Evolutionary conservation across 1,140 invertebrate genomes (phyloP), one percentile per base, ranked within the genome.

Genomic region (Papilio dardanus): DNA sequence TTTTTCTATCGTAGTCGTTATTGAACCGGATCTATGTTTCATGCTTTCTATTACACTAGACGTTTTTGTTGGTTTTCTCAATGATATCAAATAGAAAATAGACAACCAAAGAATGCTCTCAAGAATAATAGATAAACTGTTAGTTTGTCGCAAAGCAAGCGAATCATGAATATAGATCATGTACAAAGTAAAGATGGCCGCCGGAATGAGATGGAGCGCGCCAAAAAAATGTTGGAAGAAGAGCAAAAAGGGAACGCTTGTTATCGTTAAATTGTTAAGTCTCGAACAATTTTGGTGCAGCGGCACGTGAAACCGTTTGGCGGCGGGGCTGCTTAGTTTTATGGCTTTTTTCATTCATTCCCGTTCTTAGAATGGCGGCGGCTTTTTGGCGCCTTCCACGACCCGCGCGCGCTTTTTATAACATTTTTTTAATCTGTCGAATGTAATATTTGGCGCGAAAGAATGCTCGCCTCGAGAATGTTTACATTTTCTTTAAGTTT

Each of bases 271-370:
- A 86, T 90, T 89, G 85, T 86, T 88, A 83, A 88, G 84, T 83
- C 81, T 84, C 83, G 76, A 84, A 86, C 82, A 85, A 86, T 88
- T 86, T 84, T 76, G 82, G 85, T 88, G 85, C 88, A 91, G 88
- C 88, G 88, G 85, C 79, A 88, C 84, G 88, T 90, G 84, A 88
- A 89, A 86, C 86, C 81, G 88, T 91, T 91, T 86, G 87, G 86
- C 86, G 85, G 85, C 77, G 67, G 78, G 74, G 74, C 78, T 78
- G 82, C 80, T 86, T 82, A 79, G 79, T 81, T 89, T 90, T 90
- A 87, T 85, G 83, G 81, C 80, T 89, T 92, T 92, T 92, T 92
- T 90, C 84, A 88, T 90, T 89, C 86, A 88, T 85, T 85, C 86
- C 74, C 78, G 74, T 92, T 92, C 89, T 84, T 74, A 87, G 90